A percentile compares a stretch with the other conserved stretches of the same genome.
Conservation (phyloP, 1,140 invertebrate species). For the Pseudomyrmex pallidus region DNA sequence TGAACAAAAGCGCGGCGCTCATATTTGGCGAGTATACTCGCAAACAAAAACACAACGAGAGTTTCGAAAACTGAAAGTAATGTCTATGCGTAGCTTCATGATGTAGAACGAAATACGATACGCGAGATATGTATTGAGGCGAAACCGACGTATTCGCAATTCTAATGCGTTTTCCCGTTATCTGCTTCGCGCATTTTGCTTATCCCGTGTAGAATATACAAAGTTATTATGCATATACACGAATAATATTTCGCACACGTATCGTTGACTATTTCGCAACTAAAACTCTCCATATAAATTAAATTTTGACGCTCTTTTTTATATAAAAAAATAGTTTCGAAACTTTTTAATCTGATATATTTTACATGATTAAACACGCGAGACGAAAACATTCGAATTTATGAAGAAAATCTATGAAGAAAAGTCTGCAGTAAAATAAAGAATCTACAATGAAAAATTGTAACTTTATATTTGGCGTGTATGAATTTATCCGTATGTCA, state of each 20-base stretch:
- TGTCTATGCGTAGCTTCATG: slow-evolving; percentile 44
- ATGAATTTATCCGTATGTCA: neutral
- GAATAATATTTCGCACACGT: slow-evolving; percentile 15
- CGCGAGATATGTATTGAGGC: slow-evolving; percentile 28
- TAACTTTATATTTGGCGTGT: slow-evolving; percentile 1
- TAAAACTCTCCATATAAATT: neutral
- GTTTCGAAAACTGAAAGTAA: slow-evolving; percentile 58
- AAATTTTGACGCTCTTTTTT: slow-evolving; percentile 16
- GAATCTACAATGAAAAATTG: neutral
- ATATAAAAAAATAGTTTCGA: neutral
- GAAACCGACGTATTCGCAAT: slow-evolving; percentile 51
- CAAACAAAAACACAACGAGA: slow-evolving; percentile 52
- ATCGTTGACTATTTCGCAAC: neutral
- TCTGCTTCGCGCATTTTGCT: slow-evolving; percentile 42
- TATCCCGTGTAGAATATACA: slow-evolving; percentile 42
- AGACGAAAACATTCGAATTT: neutral
- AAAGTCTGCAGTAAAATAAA: neutral
- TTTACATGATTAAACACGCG: neutral
- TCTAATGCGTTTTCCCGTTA: slow-evolving; percentile 34
- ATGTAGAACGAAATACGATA: slow-evolving; percentile 45
- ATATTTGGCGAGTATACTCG: slow-evolving; percentile 53
- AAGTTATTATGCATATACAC: slow-evolving; percentile 9
- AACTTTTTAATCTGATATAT: neutral
- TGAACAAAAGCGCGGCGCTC: slow-evolving; percentile 23
- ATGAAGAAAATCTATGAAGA: too few species aligned